Conservation (phyloP, 2,797 vertebrate species). For the Neosalanx taihuensis region DNA sequence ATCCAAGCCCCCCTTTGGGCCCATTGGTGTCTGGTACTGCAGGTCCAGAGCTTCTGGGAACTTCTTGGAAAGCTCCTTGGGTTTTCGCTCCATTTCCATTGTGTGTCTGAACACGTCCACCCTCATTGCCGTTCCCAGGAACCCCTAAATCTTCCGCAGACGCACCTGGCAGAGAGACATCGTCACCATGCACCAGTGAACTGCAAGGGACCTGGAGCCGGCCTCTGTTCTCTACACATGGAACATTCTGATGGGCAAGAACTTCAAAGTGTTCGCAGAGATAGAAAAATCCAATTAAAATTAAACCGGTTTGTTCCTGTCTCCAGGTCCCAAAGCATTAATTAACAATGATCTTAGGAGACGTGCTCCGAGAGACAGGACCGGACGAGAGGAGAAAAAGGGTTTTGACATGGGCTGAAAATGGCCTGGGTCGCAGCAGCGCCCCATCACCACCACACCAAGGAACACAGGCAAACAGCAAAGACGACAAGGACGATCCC, state of each 20-base stretch:
- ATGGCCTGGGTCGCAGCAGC: slow-evolving; percentile 20
- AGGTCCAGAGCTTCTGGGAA: slow-evolving; percentile 22
- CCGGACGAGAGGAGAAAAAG: slow-evolving; percentile 4
- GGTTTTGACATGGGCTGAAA: slow-evolving; percentile 31
- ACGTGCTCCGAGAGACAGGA: slow-evolving; percentile 28
- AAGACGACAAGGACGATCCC: slow-evolving; percentile 16
- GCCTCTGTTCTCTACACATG: slow-evolving; percentile 27
- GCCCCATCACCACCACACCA: slow-evolving; percentile 28
- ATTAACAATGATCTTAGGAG: slow-evolving; percentile 12
- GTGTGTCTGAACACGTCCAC: slow-evolving; percentile 38
- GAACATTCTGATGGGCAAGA: slow-evolving; percentile 21
- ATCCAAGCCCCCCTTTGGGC: background rate
- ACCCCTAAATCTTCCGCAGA: slow-evolving; percentile 56
- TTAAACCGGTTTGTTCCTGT: slow-evolving; percentile 1
- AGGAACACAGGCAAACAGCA: slow-evolving; percentile 11
- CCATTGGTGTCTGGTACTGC: slow-evolving; percentile 28
- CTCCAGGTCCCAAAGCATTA: slow-evolving; percentile 25
- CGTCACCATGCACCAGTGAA: slow-evolving; percentile 57
- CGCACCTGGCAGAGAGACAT: slow-evolving; percentile 62
- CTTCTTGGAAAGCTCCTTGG: slow-evolving; percentile 30
- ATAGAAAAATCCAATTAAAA: background rate
- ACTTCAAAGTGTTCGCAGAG: slow-evolving; percentile 2
- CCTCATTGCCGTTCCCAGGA: slow-evolving; percentile 49
- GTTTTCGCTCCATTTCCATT: slow-evolving; percentile 48
- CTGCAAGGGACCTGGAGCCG: slow-evolving; percentile 35